phyloP scores from a whole-genome alignment of 2,797 vertebrate genomes.

The Brotula barbata region DNA sequence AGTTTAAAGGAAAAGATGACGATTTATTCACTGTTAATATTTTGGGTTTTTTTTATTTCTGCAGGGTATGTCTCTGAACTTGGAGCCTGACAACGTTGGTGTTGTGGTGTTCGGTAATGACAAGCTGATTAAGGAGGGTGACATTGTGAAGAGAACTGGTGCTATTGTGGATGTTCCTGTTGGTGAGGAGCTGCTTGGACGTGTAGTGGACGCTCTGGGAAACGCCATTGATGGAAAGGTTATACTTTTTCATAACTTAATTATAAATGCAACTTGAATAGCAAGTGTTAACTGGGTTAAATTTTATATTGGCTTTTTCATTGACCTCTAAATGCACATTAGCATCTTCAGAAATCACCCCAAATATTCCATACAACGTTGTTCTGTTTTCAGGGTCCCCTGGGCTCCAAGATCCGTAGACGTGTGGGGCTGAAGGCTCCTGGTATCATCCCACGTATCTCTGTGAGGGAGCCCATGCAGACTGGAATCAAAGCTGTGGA shows the following conservation, averaged over 20 bases:
- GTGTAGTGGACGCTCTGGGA: constrained; percentile 94
- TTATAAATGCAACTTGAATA: neutral
- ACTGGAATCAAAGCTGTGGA: constrained; percentile 98
- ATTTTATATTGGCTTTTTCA: neutral
- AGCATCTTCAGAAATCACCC: neutral
- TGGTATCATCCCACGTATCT: constrained; percentile 96
- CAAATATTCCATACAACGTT: neutral
- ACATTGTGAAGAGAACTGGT: constrained; percentile 95
- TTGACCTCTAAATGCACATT: neutral
- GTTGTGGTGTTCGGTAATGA: constrained; percentile 98
- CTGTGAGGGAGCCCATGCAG: constrained; percentile 97
- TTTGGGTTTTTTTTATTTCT: neutral
- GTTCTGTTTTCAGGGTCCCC: constrained; percentile 78
- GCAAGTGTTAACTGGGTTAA: too few species aligned
- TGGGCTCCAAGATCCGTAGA: constrained; percentile 83
- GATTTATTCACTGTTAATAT: too few species aligned
- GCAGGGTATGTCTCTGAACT: constrained; percentile 98
- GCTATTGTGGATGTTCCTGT: constrained; percentile 97
- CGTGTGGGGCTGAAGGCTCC: constrained; percentile 96
- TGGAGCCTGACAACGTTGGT: constrained; percentile 98
- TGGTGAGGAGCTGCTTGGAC: constrained; percentile 90
- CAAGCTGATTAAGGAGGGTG: constrained; percentile 97
- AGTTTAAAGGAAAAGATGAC: too few species aligned
- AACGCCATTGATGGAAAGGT: constrained; percentile 98
- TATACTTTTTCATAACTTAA: constrained; percentile 5